phyloP scores from a whole-genome alignment of 2,113 vertebrate species.

The Rhegmatorhina hoffmannsi region DNA sequence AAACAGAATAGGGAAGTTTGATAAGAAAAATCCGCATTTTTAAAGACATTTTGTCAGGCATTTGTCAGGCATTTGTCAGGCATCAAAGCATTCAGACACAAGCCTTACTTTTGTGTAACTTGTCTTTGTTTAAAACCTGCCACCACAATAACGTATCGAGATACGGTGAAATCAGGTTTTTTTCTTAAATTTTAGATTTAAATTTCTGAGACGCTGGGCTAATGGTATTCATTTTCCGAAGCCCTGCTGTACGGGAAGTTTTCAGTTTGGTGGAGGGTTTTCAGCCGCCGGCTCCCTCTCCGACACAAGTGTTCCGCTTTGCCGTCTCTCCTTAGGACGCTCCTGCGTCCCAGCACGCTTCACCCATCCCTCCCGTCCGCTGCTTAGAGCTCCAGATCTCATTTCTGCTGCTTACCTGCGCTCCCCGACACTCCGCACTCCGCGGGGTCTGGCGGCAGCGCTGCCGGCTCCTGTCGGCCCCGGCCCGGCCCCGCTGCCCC shows the following conservation, averaged over 20 bases:
- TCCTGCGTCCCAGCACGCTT: rapidly evolving
- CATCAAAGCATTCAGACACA: neutral
- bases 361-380: rapidly evolving
- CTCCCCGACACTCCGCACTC: neutral
- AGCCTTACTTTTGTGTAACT: neutral
- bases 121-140: neutral
- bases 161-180: rapidly evolving
- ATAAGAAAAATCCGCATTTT: neutral
- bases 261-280: neutral
- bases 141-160: rapidly evolving
- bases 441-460: neutral
- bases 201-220: neutral
- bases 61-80: neutral
- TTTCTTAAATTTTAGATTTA: neutral
- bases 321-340: rapidly evolving
- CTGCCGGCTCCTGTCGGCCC: neutral
- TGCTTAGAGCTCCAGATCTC: neutral
- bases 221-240: rapidly evolving
- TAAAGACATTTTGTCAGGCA: neutral
- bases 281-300: too few species aligned
- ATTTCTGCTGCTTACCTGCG: rapidly evolving
- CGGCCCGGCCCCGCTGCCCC: neutral
- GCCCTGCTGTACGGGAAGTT: rapidly evolving
- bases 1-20: neutral
- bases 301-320: rapidly evolving